A percentile compares a stretch with the other conserved stretches of the same genome.
Conservation (phyloP, 2,797 vertebrate genomes). For the Anolis apletophallus region DNA sequence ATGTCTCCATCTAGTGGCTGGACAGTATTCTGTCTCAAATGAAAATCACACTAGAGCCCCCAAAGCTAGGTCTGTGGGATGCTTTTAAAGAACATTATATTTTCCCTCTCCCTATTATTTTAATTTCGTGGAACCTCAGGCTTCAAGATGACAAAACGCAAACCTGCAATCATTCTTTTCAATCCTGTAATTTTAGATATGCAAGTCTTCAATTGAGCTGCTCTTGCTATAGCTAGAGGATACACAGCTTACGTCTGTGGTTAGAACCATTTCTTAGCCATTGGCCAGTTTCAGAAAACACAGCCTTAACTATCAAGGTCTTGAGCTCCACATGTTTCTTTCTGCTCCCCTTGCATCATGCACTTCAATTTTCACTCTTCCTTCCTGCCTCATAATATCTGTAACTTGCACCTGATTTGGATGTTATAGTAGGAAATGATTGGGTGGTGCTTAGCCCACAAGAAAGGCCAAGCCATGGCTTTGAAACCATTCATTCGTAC, state of each 20-base stretch:
- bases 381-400: not conserved
- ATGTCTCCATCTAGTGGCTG: constrained; percentile 18
- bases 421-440: too few species aligned
- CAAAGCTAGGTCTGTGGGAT: not conserved
- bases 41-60: not conserved
- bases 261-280: not conserved
- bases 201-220: not conserved
- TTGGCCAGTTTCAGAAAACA: not conserved
- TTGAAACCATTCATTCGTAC: too few species aligned
- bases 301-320: not conserved
- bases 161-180: not conserved
- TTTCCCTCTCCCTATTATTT: not conserved
- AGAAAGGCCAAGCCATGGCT: too few species aligned
- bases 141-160: constrained; percentile 24
- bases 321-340: not conserved
- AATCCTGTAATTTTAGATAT: not conserved
- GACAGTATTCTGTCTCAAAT: not conserved
- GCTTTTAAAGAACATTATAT: not conserved
- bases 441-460: too few species aligned
- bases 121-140: not conserved
- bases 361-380: too few species aligned
- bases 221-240: not conserved
- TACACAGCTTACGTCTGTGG: not conserved
- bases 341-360: not conserved
- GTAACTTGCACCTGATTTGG: too few species aligned